Evolutionary conservation across 2,888 invertebrate species (phyloP).

Genomic region (Eurytoma californica): DNA sequence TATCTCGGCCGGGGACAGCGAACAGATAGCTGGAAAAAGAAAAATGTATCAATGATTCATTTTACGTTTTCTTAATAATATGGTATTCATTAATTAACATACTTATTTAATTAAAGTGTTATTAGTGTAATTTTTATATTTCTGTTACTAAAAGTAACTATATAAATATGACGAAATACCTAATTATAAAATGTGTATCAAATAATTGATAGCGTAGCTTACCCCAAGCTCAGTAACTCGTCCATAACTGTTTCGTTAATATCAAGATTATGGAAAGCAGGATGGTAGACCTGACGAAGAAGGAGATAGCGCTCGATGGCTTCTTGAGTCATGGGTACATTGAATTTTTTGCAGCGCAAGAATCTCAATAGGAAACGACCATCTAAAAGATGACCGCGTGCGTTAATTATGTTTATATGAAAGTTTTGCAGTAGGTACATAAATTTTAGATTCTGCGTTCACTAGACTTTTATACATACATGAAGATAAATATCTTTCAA

Average conservation of each 20-base stretch:
- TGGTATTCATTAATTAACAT: background rate
- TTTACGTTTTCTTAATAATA: too few species aligned
- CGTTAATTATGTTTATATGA: background rate
- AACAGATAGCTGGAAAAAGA: conserved; percentile 82
- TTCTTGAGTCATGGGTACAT: conserved; percentile 86
- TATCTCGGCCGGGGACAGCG: conserved; percentile 86
- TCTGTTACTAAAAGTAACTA: too few species aligned
- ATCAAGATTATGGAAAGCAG: conserved; percentile 85
- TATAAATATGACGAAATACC: too few species aligned
- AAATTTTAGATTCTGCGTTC: background rate
- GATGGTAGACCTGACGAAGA: conserved; percentile 85
- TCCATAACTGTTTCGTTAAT: conserved; percentile 82
- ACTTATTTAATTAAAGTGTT: background rate
- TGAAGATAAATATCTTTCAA: too few species aligned
- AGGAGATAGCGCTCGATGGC: conserved; percentile 86
- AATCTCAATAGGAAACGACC: conserved; percentile 84
- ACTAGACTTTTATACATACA: too few species aligned
- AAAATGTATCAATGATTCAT: too few species aligned
- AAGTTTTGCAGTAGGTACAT: background rate
- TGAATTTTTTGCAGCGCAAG: conserved; percentile 88
- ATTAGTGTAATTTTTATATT: too few species aligned
- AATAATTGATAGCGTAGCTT: conserved; percentile 62
- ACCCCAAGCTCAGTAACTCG: conserved; percentile 84
- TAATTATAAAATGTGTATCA: background rate
- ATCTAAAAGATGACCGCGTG: conserved; percentile 75